These are phyloP conservation scores for Tyrophagus putrescentiae DNA, from an alignment of 1,140 invertebrate species.

Conservation along the genomic window DNA sequence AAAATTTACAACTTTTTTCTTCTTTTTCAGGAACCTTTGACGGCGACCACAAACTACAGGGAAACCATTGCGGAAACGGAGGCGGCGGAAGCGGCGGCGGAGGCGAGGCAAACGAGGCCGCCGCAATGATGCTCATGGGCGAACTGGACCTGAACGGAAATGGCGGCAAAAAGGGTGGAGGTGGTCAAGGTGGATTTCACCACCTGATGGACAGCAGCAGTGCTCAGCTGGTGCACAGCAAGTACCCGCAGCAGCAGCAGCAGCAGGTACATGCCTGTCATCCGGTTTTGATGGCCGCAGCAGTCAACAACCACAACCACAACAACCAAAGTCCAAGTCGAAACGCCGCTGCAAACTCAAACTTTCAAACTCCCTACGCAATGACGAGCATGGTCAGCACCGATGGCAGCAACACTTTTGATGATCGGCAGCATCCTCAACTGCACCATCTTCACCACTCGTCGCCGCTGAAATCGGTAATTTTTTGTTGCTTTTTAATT, in stretches of 20 bases:
- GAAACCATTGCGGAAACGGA: too few relatives aligned
- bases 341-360: too few relatives aligned
- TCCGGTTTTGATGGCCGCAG: background rate
- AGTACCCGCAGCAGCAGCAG: background rate
- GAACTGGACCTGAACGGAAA: background rate
- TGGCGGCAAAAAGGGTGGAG: background rate
- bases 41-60: constrained; percentile 3
- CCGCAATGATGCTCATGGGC: constrained; percentile 9
- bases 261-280: background rate
- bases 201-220: too few relatives aligned
- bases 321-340: too few relatives aligned
- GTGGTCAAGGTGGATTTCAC: background rate
- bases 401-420: too few relatives aligned
- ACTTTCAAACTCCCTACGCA: constrained; percentile 23
- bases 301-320: too few relatives aligned
- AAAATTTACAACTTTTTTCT: background rate
- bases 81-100: background rate
- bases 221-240: background rate
- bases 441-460: background rate
- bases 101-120: constrained; percentile 1
- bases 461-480: constrained; percentile 16
- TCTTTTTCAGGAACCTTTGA: constrained; percentile 2
- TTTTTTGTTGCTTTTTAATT: background rate
- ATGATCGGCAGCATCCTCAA: constrained; percentile 10
- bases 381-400: constrained; percentile 21